Evolutionary conservation across 2,888 invertebrate genomes (phyloP).

Genomic region (Lysandra bellargus): DNA sequence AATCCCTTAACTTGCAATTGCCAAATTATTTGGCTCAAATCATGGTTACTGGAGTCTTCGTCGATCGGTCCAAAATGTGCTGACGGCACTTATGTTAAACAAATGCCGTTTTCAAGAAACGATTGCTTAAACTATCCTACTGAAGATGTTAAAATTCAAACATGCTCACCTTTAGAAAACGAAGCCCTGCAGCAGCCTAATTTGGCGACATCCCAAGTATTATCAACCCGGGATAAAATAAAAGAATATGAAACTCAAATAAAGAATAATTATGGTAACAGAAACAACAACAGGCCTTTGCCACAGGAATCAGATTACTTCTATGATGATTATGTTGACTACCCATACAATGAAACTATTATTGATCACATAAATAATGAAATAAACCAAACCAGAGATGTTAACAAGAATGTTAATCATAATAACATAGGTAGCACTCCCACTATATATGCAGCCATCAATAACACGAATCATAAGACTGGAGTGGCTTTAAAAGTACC

Average conservation of each 20-base stretch:
- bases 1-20: slow-evolving; percentile 92
- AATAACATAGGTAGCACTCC: slow-evolving; percentile 73
- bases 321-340: slow-evolving; percentile 91
- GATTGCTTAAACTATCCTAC: slow-evolving; percentile 80
- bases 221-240: slow-evolving; percentile 80
- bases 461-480: slow-evolving; percentile 60
- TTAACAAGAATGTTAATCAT: slow-evolving; percentile 58
- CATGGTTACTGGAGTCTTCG: slow-evolving; percentile 89
- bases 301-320: slow-evolving; percentile 91
- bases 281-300: slow-evolving; percentile 80
- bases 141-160: slow-evolving; percentile 80
- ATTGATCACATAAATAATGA: slow-evolving; percentile 62
- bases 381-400: slow-evolving; percentile 46
- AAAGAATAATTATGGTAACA: slow-evolving; percentile 69
- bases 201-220: slow-evolving; percentile 80
- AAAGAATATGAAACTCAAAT: slow-evolving; percentile 70
- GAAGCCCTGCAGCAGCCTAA: slow-evolving; percentile 80
- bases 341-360: slow-evolving; percentile 83
- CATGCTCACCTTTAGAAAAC: slow-evolving; percentile 84
- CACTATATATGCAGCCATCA: slow-evolving; percentile 67
- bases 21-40: slow-evolving; percentile 89
- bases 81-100: slow-evolving; percentile 88
- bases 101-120: slow-evolving; percentile 84
- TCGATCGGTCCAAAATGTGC: slow-evolving; percentile 88
- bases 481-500: slow-evolving; percentile 71